phyloP scores from a whole-genome alignment of 2,113 vertebrate species.

The Psilopogon haemacephalus region DNA sequence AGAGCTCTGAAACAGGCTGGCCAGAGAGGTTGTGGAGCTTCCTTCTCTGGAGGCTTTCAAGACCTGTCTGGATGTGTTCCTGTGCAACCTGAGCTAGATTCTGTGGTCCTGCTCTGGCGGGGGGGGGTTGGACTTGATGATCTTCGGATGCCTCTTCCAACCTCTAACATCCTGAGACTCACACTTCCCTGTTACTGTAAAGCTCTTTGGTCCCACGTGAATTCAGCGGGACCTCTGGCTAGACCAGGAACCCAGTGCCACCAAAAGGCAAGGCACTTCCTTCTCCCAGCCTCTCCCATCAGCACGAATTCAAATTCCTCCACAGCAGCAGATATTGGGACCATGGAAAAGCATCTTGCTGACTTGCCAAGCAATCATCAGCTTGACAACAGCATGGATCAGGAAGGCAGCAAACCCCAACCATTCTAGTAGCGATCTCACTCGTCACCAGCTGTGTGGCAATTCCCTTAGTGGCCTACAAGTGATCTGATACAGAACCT shows the following conservation, averaged over 20 bases:
- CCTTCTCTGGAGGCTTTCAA: too few relatives aligned
- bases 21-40: too few relatives aligned
- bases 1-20: too few relatives aligned
- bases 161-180: too few relatives aligned
- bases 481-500: background rate
- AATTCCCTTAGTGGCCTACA: background rate
- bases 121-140: too few relatives aligned
- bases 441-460: background rate
- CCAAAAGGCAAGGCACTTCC: background rate
- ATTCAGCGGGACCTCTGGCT: background rate
- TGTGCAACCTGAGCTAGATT: too few relatives aligned
- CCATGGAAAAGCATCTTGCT: background rate
- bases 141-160: too few relatives aligned
- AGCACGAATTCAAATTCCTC: background rate
- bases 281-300: background rate
- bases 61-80: too few relatives aligned
- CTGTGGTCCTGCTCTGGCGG: too few relatives aligned
- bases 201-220: background rate
- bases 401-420: background rate
- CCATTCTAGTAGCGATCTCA: background rate
- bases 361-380: background rate
- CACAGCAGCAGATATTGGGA: background rate
- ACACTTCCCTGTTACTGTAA: background rate
- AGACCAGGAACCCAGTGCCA: background rate
- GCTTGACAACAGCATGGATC: background rate